Conservation (phyloP, 2,113 vertebrate genomes). For the Craseonycteris thonglongyai region DNA sequence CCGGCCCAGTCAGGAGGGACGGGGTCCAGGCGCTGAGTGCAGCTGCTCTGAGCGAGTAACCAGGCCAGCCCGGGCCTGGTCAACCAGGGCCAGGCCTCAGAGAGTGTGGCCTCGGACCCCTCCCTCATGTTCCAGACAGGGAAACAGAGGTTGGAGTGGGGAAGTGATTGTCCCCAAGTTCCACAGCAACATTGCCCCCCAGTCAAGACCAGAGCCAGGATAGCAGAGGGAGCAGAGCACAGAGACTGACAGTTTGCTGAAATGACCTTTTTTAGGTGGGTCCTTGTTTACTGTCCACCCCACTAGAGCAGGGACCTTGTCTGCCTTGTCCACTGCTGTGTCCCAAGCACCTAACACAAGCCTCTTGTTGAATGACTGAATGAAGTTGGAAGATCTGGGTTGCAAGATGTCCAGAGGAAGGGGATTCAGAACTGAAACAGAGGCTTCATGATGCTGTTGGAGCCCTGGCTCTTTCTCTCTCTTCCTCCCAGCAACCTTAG, state of each 20-base stretch:
- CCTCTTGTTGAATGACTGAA: neutral
- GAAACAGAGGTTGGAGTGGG: neutral
- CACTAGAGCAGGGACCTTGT: neutral
- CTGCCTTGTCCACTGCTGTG: neutral
- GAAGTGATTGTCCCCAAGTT: neutral
- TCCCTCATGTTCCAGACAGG: neutral
- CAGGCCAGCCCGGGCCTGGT: neutral
- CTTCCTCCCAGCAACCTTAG: neutral
- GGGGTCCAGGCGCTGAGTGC: neutral
- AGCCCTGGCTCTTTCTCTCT: neutral
- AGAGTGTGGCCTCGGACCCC: neutral
- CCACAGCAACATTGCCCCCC: neutral
- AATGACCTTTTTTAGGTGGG: neutral
- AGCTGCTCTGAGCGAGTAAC: neutral
- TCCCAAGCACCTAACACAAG: neutral
- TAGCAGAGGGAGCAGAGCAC: fast-evolving
- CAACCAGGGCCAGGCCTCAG: neutral
- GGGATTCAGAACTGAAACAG: neutral
- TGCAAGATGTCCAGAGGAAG: neutral
- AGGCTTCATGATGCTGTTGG: neutral
- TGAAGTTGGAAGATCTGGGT: neutral
- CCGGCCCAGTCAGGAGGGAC: neutral
- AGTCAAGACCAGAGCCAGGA: neutral
- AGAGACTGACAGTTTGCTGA: fast-evolving
- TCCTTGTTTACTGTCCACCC: fast-evolving